Percentiles rank a stretch among this genome's conserved stretches.
Conservation (phyloP, 2,113 vertebrate species). For the Zosterops borbonicus region DNA sequence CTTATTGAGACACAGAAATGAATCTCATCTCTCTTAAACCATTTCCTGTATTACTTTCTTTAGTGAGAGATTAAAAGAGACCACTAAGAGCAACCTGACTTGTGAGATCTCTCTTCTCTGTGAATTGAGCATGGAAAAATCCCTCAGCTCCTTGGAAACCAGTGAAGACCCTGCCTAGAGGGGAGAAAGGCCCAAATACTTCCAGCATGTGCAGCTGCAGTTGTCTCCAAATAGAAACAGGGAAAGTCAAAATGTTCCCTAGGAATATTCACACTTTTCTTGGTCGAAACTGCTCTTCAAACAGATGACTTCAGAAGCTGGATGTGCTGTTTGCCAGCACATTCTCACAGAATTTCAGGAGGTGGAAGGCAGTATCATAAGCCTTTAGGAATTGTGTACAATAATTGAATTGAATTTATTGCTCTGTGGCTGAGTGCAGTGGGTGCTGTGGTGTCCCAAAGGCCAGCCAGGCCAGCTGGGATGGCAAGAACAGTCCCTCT, state of each 20-base stretch:
- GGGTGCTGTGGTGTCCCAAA: neutral
- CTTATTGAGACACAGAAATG: neutral
- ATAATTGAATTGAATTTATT: neutral
- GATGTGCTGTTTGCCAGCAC: neutral
- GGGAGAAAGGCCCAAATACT: neutral
- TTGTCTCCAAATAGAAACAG: neutral
- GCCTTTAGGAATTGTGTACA: neutral
- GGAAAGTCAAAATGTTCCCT: neutral
- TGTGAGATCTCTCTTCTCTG: neutral
- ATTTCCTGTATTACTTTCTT: neutral
- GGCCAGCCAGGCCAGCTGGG: neutral
- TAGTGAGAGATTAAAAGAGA: neutral
- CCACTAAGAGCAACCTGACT: neutral
- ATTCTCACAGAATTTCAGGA: neutral
- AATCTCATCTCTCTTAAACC: neutral
- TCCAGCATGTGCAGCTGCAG: neutral
- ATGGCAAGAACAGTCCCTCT: neutral
- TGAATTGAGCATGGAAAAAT: neutral
- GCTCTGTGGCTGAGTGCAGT: neutral
- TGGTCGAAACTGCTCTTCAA: neutral
- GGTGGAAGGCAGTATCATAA: neutral
- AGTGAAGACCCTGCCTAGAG: neutral
- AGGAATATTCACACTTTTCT: neutral
- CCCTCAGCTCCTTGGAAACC: neutral
- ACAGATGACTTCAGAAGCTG: neutral